A percentile compares a stretch with the other conserved stretches of the same genome.
phyloP scores from a whole-genome alignment of 2,797 vertebrate species.

The Pangasius larnaudii region DNA sequence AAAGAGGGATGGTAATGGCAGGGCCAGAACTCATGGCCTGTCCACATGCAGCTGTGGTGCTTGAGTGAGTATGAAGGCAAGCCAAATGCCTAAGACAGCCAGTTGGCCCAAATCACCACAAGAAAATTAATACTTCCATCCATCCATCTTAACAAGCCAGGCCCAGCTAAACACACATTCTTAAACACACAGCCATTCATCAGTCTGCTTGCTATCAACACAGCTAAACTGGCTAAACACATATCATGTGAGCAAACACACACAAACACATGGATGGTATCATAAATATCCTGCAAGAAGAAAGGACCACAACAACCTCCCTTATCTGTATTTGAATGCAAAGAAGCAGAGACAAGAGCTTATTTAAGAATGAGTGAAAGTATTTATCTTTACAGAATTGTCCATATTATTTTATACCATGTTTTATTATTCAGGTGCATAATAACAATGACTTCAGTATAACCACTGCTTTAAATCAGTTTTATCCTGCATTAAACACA shows the following conservation, averaged over 20 bases:
- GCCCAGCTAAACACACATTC: conserved; percentile 44
- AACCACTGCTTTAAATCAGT: conserved; percentile 28
- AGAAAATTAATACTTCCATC: conserved; percentile 78
- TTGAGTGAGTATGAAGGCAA: conserved; percentile 45
- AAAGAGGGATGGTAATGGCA: conserved; percentile 40
- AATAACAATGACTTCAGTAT: conserved; percentile 19
- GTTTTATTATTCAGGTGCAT: conserved; percentile 37
- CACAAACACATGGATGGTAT: not conserved
- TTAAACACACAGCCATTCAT: conserved; percentile 44
- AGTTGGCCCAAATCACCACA: conserved; percentile 71
- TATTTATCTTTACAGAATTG: conserved; percentile 14
- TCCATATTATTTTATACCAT: conserved; percentile 21
- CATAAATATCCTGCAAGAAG: not conserved
- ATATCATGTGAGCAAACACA: conserved; percentile 15
- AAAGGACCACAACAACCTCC: not conserved
- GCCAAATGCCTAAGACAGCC: conserved; percentile 41
- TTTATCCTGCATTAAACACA: conserved; percentile 14
- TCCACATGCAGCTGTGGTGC: conserved; percentile 73
- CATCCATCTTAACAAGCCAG: conserved; percentile 45
- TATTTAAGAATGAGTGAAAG: conserved; percentile 34
- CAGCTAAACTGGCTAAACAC: conserved; percentile 43
- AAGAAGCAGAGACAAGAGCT: conserved; percentile 10
- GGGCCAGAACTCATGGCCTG: conserved; percentile 72
- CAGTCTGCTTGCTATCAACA: conserved; percentile 43
- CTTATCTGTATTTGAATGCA: not conserved